Evolutionary conservation across 1,140 invertebrate genomes (phyloP).

Genomic region (Lerema accius): DNA sequence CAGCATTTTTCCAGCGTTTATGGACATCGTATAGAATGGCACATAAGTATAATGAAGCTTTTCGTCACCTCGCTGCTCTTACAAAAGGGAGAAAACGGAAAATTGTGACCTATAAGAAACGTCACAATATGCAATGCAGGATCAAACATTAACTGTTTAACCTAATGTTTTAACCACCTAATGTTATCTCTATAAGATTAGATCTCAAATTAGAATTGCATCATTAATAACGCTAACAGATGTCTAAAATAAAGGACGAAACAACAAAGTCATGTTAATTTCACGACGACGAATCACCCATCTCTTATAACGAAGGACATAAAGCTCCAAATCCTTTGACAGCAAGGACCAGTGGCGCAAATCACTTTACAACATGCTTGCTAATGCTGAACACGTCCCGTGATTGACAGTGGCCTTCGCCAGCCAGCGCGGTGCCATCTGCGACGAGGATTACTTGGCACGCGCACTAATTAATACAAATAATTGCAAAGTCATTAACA

Average conservation of each 20-base stretch:
- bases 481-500: not conserved
- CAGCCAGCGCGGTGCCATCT: not conserved
- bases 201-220: not conserved
- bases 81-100: no score
- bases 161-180: no score
- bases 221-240: not conserved
- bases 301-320: not conserved
- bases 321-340: not conserved
- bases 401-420: constrained; percentile 13
- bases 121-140: no score
- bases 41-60: no score
- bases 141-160: no score
- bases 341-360: not conserved
- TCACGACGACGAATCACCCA: not conserved
- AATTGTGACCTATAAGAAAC: no score
- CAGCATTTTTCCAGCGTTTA: no score
- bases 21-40: no score
- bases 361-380: not conserved
- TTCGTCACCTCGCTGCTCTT: no score
- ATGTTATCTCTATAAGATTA: no score
- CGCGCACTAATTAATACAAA: not conserved
- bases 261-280: not conserved
- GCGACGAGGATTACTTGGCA: constrained; percentile 1
- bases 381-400: not conserved
- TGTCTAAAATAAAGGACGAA: not conserved